Base-by-base conservation (phyloP, 1,140 invertebrate species). In the Apis laboriosa region DNA sequence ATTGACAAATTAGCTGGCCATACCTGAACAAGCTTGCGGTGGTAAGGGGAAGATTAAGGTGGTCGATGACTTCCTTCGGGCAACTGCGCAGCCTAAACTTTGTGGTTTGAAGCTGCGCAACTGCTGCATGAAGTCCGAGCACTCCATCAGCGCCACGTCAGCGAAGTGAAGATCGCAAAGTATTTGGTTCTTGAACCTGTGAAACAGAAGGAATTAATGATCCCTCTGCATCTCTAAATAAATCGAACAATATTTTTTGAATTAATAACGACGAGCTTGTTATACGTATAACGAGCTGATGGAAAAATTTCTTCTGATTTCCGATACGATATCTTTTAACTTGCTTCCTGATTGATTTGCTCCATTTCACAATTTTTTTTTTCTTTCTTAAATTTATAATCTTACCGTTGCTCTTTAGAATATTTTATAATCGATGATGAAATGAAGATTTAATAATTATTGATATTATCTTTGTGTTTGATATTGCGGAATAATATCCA, bases 91-190 rank as follows among this genome's bases (percentile, higher is more conserved):
- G 92, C 98, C 98, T 92, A 99, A 95, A 91, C 97, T 98, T 95
- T 98, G 98, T 85, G 98, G 97, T 95, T 99, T 99, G 95, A 99
- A 99, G 95, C 97, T 97, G 90, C 98, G 96, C 91, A 99, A 96
- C 95, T 99, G 98, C 94, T 98, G 97, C 97, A 99, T 98, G 94
- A 98, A 99, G 95, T 98, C 98, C 80, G 97, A 98, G 95, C 97
- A 98, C 96, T 98, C 98, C 97, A 98, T 98, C 90, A 98, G 97
- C 92, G 97, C 97, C 85, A 99, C 97, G 96, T 99, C 98, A 90
- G 97, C 97, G 93, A 98, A 98, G 94, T 98, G 97, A 89, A 98
- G 95, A 93, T 98, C 97, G 95, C 97, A 98, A 91, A 98, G 96
- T 92, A 98, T 97, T 92, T 97, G 97, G 93, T 98, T 97, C 91